Base-by-base conservation (phyloP, 2,113 vertebrate genomes). In the Zapus hudsonius region DNA sequence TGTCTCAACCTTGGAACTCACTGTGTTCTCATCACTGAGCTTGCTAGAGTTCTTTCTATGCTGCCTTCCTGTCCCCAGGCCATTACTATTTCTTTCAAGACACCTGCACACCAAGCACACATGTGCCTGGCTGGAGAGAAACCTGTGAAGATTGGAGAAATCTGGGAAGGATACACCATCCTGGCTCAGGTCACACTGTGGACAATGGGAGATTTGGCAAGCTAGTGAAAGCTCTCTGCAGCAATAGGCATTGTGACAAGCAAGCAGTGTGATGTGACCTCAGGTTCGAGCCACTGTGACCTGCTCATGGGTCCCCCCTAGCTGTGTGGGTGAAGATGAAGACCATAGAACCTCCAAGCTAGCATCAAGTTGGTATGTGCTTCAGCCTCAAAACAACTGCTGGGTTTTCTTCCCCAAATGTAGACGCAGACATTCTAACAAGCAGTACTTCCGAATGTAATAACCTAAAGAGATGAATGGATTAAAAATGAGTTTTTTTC, bases 161-260 rank as follows among this genome's bases (percentile, higher is more conserved):
- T 3, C 10, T 23, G 5, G 12, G 44, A 38, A 44, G 40, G 5
- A 1, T 0, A 7, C 5, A 63, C 22, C 10, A 7, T 0, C 1
- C 19, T 47, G 72, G 74, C 63, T 66, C 5, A 2, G 1, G 29
- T 23, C 47, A 61, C 7, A 25, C 47, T 2, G 2, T 2, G 40
- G 33, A 29, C 36, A 72, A 61, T 0, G 1, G 40, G 29, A 38
- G 29, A 19, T 6, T 1, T 1, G 11, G 31, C n/a, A 17, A 42
- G 38, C 3, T 20, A 20, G 7, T 25, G 20, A 78, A 7, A 8
- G 47, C 42, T 16, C n/a, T 13, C 72, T 73, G 31, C 33, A 27
- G 29, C 33, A 27, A 4, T 0, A 36, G 57, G 29, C 3, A 15
- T 13, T 11, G 5, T 0, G 9, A 19, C 42, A 38, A 27, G 59